Evolutionary conservation across 1,140 invertebrate species (phyloP), one percentile per base, ranked within the genome.

Genomic region (Pissodes strobi): DNA sequence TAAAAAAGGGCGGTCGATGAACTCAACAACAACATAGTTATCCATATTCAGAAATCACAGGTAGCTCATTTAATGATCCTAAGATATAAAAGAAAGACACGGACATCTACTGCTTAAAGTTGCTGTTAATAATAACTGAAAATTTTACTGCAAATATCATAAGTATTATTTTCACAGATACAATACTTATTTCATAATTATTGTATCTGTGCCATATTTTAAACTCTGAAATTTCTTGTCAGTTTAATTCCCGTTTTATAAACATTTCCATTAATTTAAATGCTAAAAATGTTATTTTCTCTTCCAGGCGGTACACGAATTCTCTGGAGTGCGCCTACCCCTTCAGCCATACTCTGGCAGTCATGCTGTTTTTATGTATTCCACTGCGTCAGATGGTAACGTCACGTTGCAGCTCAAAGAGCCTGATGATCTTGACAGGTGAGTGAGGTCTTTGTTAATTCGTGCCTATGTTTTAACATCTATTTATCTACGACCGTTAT

Each of bases 331-430:
- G 15, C 76, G 80, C 43, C 68, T 82, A 52, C 80, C 80, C 19
- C 73, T 81, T 21, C 78, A 79, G 64, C 79, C 78, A 12, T 81
- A 80, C 64, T 68, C 76, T 2, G 77, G 77, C n/a, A 73, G 77
- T 41, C 77, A 78, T 74, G 79, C 80, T 10, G 80, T 82, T 48
- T 81, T 81, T 66, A 82, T 81, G 79, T 81, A 82, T 69, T 78
- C 78, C 59, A 78, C 79, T 8, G 76, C 79, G 1, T 74, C 76
- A 5, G 80, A 79, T 48, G 79, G 79, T 15, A 78, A 77, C 21
- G 80, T 81, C 53, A 81, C 79, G 13, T 68, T 81, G 51, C 79
- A 80, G 55, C 74, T 81, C 19, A 75, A 79, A 25, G 80, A 81
- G 52, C 74, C 78, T 10, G 80, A 80, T 61, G 79, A 80, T 64